These are phyloP conservation scores for Tricholaema leucomelas DNA, from an alignment of 2,113 vertebrate genomes.

Conservation along the genomic window DNA sequence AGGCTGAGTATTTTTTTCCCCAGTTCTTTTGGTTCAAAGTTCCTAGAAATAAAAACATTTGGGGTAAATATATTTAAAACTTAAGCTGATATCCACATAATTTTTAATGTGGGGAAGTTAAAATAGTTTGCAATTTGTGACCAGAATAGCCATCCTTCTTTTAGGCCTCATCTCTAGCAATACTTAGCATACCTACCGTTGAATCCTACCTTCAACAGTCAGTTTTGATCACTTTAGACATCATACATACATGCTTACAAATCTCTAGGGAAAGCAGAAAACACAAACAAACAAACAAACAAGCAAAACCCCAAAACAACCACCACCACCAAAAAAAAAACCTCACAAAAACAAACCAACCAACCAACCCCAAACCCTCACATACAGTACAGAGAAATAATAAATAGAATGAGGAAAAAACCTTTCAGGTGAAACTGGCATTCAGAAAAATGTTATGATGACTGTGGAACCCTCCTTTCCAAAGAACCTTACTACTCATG, in stretches of 20 bases:
- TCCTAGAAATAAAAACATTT: slow-evolving; percentile 74
- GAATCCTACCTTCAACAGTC: background rate
- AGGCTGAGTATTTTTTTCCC: slow-evolving; percentile 93
- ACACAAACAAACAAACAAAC: background rate
- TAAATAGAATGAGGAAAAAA: background rate
- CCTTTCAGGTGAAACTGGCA: background rate
- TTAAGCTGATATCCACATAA: background rate
- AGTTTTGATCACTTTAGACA: background rate
- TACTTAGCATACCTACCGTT: background rate
- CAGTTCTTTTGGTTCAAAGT: slow-evolving; percentile 94
- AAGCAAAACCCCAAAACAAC: background rate
- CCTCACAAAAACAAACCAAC: too few relatives aligned
- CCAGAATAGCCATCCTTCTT: background rate
- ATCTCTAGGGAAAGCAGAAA: background rate
- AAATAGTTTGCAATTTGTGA: background rate
- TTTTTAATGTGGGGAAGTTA: background rate
- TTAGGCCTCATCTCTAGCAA: background rate
- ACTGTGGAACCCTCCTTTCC: background rate
- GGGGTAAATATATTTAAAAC: background rate
- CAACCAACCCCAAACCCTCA: too few relatives aligned
- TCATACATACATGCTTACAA: background rate
- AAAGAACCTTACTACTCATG: background rate
- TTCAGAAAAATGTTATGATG: background rate
- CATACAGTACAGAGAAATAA: background rate
- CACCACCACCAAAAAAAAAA: too few relatives aligned